These are phyloP conservation scores for Cynopterus sphinx DNA, from an alignment of 2,797 vertebrate genomes.

Conservation along the genomic window DNA sequence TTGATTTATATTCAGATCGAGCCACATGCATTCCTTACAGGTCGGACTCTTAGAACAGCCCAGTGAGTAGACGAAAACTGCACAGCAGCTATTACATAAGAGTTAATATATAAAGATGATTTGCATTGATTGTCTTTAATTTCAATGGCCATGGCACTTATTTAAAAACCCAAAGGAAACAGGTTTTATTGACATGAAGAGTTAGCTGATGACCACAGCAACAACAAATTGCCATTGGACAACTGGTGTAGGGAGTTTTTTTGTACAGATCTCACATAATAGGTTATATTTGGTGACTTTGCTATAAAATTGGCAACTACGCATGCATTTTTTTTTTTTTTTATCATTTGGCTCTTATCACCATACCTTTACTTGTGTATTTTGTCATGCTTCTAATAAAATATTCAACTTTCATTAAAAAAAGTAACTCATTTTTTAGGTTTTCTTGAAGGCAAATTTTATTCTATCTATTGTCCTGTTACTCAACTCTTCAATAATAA, in stretches of 20 bases:
- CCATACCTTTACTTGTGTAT: neutral
- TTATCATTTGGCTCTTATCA: neutral
- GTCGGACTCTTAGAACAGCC: neutral
- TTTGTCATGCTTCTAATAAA: constrained; percentile 35
- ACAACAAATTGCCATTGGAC: neutral
- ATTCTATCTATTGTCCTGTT: neutral
- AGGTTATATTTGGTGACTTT: neutral
- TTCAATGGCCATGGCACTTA: neutral
- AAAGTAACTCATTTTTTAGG: constrained; percentile 20
- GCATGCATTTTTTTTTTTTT: neutral
- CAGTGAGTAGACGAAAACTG: neutral
- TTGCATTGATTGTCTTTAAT: neutral
- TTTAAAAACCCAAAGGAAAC: neutral
- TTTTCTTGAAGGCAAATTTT: neutral
- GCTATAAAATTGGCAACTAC: neutral
- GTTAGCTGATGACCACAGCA: neutral
- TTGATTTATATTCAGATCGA: neutral
- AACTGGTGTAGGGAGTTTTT: neutral
- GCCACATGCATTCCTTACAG: neutral
- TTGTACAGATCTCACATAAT: neutral
- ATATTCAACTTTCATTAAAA: neutral
- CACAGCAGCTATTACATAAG: neutral
- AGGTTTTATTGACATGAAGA: neutral
- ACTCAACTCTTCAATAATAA: neutral
- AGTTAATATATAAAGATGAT: constrained; percentile 6